These are phyloP conservation scores for Chiloscyllium plagiosum DNA, from an alignment of 2,113 vertebrate genomes.

Conservation along the genomic window DNA sequence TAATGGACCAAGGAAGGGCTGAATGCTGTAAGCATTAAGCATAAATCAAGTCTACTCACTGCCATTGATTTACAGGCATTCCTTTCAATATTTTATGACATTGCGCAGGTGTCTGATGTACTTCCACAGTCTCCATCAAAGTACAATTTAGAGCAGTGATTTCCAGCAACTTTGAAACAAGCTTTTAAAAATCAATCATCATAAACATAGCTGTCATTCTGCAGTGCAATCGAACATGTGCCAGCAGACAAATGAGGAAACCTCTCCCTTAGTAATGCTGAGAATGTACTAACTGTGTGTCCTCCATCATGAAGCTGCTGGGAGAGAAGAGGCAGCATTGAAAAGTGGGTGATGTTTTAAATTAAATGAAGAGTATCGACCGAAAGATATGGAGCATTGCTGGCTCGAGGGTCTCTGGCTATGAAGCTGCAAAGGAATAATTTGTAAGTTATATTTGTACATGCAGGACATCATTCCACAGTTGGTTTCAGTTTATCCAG, in stretches of 20 bases:
- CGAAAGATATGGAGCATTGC: neutral
- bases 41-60: neutral
- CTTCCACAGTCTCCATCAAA: conserved; percentile 16
- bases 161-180: neutral
- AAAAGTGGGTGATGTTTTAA: neutral
- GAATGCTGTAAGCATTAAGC: neutral
- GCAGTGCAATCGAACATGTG: neutral
- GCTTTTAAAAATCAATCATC: conserved; percentile 32
- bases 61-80: neutral
- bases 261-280: neutral
- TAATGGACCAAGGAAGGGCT: neutral
- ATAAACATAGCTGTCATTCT: neutral
- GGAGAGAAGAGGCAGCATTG: neutral
- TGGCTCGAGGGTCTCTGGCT: neutral
- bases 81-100: conserved; percentile 11
- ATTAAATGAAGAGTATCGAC: neutral
- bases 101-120: neutral
- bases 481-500: neutral
- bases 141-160: neutral
- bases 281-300: neutral
- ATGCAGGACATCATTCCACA: neutral
- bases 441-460: neutral
- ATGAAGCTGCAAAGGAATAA: neutral
- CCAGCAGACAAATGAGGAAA: neutral
- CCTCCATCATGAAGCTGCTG: neutral